Conservation (phyloP, 2,888 invertebrate genomes). For the Drosophila trichaetosa region DNA sequence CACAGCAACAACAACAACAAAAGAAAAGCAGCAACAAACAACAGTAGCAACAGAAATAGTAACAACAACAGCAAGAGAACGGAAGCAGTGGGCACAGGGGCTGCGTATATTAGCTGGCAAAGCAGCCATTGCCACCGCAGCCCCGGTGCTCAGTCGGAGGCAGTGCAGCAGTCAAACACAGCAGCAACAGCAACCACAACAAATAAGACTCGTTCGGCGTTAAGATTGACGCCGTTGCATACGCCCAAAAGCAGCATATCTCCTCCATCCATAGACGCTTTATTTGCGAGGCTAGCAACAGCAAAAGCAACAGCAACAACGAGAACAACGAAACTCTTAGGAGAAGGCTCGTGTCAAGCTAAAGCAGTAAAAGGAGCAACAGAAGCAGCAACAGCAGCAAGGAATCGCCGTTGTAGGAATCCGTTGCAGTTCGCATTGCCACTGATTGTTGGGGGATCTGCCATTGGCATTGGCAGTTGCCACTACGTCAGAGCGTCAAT, state of each 20-base stretch:
- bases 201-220: slow-evolving; percentile 55
- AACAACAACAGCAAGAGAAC: slow-evolving; percentile 48
- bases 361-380: slow-evolving; percentile 14
- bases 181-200: slow-evolving; percentile 28
- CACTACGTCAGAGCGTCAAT: slow-evolving; percentile 44
- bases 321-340: slow-evolving; percentile 56
- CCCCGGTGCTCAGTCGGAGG: slow-evolving; percentile 69
- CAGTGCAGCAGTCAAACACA: slow-evolving; percentile 33
- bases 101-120: slow-evolving; percentile 78
- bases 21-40: slow-evolving; percentile 20
- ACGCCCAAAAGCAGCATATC: slow-evolving; percentile 54
- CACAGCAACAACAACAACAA: slow-evolving; percentile 38
- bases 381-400: slow-evolving; percentile 24
- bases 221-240: slow-evolving; percentile 49
- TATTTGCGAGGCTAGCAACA: slow-evolving; percentile 44
- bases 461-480: slow-evolving; percentile 39
- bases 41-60: slow-evolving; percentile 33
- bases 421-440: slow-evolving; percentile 38
- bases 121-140: slow-evolving; percentile 81
- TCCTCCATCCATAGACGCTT: slow-evolving; percentile 65
- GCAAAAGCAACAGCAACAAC: slow-evolving; percentile 40
- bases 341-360: slow-evolving; percentile 29
- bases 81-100: slow-evolving; percentile 73
- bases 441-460: slow-evolving; percentile 33
- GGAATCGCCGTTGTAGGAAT: slow-evolving; percentile 37